A percentile compares a stretch with the other conserved stretches of the same genome.
phyloP scores from a whole-genome alignment of 2,113 vertebrate species.

The Vulpes ferrilata region DNA sequence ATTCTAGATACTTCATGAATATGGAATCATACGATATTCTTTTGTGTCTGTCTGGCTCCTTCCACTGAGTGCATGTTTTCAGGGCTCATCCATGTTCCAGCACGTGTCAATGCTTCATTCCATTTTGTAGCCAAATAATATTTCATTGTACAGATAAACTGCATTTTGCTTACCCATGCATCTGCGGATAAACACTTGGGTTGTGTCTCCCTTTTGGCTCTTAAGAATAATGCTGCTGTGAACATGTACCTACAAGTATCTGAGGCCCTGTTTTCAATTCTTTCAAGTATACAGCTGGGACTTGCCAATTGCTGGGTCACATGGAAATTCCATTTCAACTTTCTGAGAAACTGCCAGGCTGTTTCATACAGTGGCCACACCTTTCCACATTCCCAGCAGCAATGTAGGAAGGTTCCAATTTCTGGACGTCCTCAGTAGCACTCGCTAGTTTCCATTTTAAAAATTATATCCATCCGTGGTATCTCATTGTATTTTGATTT shows the following conservation, averaged over 20 bases:
- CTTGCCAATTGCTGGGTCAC: neutral
- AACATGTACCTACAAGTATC: neutral
- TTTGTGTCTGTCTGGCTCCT: neutral
- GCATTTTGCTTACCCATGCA: neutral
- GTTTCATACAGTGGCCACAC: neutral
- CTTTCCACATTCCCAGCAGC: neutral
- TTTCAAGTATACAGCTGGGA: neutral
- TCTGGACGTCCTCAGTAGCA: rapidly evolving
- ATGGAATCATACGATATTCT: neutral
- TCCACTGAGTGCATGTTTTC: neutral
- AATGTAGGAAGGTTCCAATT: rapidly evolving
- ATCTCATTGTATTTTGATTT: neutral
- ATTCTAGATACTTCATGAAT: neutral
- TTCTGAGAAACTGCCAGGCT: neutral
- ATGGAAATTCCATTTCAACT: neutral
- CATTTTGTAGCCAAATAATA: neutral
- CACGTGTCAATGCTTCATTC: rapidly evolving
- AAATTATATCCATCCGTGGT: neutral
- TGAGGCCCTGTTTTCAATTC: neutral
- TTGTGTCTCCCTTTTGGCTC: neutral
- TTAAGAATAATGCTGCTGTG: neutral
- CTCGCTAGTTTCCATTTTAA: neutral
- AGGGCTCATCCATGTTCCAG: neutral
- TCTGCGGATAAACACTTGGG: neutral
- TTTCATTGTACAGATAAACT: neutral